A percentile compares a stretch with the other conserved stretches of the same genome.
phyloP scores from a whole-genome alignment of 2,797 vertebrate genomes.

The Geotrypetes seraphini region DNA sequence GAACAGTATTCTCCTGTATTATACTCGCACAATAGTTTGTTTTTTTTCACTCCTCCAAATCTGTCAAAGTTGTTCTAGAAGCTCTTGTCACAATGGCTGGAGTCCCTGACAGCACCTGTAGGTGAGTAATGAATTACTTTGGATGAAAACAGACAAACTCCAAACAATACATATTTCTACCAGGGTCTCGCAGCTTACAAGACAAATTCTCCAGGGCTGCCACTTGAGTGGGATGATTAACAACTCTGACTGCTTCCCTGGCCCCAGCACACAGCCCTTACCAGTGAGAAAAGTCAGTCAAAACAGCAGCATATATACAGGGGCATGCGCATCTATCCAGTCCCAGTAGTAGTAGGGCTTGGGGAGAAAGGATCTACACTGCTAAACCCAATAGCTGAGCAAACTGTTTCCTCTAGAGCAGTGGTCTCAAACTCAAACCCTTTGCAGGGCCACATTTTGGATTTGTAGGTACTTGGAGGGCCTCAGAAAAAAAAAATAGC shows the following conservation, averaged over 20 bases:
- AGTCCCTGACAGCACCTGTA: constrained; percentile 26
- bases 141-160: constrained; percentile 51
- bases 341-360: too few species aligned
- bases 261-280: constrained; percentile 4
- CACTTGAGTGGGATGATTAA: constrained; percentile 44
- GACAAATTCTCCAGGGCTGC: constrained; percentile 45
- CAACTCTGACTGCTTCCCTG: constrained; percentile 15
- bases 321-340: too few species aligned
- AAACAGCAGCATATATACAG: neutral
- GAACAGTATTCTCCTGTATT: constrained; percentile 1
- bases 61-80: constrained; percentile 10
- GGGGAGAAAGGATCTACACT: too few species aligned
- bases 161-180: constrained; percentile 41
- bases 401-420: too few species aligned
- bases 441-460: too few species aligned
- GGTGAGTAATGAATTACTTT: constrained; percentile 46
- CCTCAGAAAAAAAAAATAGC: too few species aligned
- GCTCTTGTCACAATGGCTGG: constrained; percentile 4
- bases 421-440: too few species aligned
- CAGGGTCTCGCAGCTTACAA: constrained; percentile 42
- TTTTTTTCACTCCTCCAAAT: constrained; percentile 15
- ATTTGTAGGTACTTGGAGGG: too few species aligned
- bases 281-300: neutral
- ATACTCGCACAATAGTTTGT: constrained; percentile 9
- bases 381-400: too few species aligned